Percentiles rank a stretch among this genome's conserved stretches.
Evolutionary conservation across 2,113 vertebrate species (phyloP).

Genomic region (Ploceus nigricollis): DNA sequence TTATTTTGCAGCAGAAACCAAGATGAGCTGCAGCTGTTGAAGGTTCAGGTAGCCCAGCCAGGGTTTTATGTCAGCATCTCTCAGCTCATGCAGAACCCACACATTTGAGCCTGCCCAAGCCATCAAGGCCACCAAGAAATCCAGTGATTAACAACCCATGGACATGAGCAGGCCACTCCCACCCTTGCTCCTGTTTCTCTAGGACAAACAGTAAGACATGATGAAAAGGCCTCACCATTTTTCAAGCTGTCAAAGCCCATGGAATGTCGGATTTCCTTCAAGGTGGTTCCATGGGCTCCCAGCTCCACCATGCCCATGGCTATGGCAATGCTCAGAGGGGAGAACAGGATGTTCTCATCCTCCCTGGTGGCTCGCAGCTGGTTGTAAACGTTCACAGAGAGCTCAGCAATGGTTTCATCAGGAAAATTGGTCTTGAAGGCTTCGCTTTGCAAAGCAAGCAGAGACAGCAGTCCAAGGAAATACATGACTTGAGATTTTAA

Average conservation of each 20-base stretch:
- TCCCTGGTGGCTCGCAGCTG: slow-evolving; percentile 82
- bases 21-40: background rate
- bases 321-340: slow-evolving; percentile 86
- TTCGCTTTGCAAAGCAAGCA: slow-evolving; percentile 77
- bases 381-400: slow-evolving; percentile 91
- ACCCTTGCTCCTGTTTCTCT: background rate
- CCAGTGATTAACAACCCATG: background rate
- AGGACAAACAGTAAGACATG: background rate
- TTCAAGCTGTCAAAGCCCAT: slow-evolving; percentile 86
- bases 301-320: slow-evolving; percentile 94
- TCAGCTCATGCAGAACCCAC: background rate
- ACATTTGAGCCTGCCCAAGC: background rate
- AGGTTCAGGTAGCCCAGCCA: background rate
- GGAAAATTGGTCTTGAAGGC: slow-evolving; percentile 77
- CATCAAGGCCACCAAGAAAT: background rate
- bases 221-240: slow-evolving; percentile 74
- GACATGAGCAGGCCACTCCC: background rate
- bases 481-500: slow-evolving; percentile 73
- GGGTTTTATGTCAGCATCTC: background rate
- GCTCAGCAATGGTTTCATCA: slow-evolving; percentile 84
- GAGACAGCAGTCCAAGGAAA: slow-evolving; percentile 76
- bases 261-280: slow-evolving; percentile 88
- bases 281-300: slow-evolving; percentile 85
- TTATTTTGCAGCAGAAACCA: background rate
- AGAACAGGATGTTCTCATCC: slow-evolving; percentile 95